Evolutionary conservation across 37 sponge, comb jelly and placozoan genomes (phyloP), one percentile per base, ranked within the genome.

Genomic region (Spongilla lacustris): DNA sequence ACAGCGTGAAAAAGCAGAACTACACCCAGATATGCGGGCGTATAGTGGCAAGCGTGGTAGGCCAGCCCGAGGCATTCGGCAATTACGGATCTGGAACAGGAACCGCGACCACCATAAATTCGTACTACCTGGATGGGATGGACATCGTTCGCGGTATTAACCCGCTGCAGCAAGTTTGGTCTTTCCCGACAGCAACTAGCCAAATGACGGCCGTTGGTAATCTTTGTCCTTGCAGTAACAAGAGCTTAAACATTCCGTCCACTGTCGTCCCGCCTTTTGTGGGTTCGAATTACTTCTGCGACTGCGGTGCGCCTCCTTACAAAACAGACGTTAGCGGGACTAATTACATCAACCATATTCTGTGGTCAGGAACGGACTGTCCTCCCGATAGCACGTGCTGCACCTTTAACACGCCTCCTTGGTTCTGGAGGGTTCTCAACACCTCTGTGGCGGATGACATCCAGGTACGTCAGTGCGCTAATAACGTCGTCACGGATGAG

Each of bases 131-230:
- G 17, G 86, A 85, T 78, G 86, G 86, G 5, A 50, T 85, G 31
- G 68, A 71, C 67, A 21, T 85, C 3, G 78, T 79, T 13, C 71
- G 78, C 31, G 78, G 79, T 27, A 69, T n/a, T n/a, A n/a, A 35
- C 36, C 86, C 86, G 29, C 78, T 79, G 3, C 78, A 69, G 25
- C 86, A 85, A 36, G 46, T 85, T 2, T 85, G 86, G 86, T 69
- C 79, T 4, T 85, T 78, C 50, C 38, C 76, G 12, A n/a, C 66
- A 22, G 67, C 33, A 23, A 33, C 33, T 38, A 76, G 22, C 12
- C 27, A 10, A 11, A 38, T 76, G 27, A 36, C 2, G 0, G n/a
- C 8, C 13, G 17, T 27, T 23, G 46, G 0, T 23, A 11, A 4
- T 21, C 38, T 27, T 10, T 76, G 77, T 19, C 77, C 77, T 10